Evolutionary conservation across 2,888 invertebrate genomes (phyloP).

Genomic region (Orthosia gracilis): DNA sequence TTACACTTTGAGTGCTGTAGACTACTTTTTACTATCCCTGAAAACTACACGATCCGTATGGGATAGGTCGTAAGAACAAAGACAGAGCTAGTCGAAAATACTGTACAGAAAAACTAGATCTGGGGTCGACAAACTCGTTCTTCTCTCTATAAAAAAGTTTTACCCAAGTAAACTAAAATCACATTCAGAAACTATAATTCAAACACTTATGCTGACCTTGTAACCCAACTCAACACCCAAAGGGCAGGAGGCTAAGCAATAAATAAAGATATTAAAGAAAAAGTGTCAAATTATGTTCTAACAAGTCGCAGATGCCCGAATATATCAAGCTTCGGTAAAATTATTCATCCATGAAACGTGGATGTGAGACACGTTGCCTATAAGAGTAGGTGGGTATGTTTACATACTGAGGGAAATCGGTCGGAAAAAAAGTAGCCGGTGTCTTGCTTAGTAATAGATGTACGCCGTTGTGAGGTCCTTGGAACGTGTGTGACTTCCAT

Average conservation of each 20-base stretch:
- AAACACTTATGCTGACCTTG: constrained; percentile 16
- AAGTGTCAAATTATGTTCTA: constrained; percentile 32
- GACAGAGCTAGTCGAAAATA: no score
- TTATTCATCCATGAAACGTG: constrained; percentile 16
- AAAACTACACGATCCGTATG: not conserved
- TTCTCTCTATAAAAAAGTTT: not conserved
- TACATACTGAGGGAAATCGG: constrained; percentile 3
- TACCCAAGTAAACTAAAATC: not conserved
- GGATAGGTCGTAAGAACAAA: no score
- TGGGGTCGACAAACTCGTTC: not conserved
- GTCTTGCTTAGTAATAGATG: not conserved
- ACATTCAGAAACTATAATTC: not conserved
- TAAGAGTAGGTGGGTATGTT: no score
- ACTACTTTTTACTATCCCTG: no score
- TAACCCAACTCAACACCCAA: not conserved
- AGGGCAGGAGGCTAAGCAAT: constrained; percentile 8
- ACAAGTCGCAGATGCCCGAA: constrained; percentile 4
- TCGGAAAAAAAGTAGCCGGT: constrained; percentile 4
- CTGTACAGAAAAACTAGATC: not conserved
- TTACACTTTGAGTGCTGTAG: no score
- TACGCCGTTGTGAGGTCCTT: not conserved
- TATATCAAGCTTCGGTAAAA: constrained; percentile 13
- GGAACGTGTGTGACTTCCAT: not conserved
- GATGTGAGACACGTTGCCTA: not conserved
- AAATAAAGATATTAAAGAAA: constrained; percentile 27